Percentiles rank a stretch among this genome's conserved stretches.
These are phyloP conservation scores for Rhinogobio ventralis DNA, from an alignment of 2,797 vertebrate species.

Conservation along the genomic window DNA sequence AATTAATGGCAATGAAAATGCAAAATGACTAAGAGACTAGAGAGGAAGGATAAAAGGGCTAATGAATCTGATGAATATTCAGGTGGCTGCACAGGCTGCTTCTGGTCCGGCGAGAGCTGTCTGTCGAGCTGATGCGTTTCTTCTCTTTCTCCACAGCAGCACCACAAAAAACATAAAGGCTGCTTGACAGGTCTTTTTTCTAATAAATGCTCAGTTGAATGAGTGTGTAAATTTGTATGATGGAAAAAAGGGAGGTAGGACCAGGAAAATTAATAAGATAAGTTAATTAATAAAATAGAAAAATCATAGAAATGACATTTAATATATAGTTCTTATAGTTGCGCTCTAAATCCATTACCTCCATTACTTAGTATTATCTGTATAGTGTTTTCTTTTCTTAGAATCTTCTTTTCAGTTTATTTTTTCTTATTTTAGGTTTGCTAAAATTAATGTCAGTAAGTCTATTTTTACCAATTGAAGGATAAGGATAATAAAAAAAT, in stretches of 20 bases:
- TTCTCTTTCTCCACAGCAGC: slow-evolving; percentile 45
- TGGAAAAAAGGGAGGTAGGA: not conserved
- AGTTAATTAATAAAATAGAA: not conserved
- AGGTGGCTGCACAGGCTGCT: slow-evolving; percentile 65
- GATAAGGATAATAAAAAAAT: too few species aligned
- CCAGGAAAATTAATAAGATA: not conserved
- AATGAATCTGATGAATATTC: slow-evolving; percentile 76
- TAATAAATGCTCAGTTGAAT: slow-evolving; percentile 11
- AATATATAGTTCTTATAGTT: not conserved
- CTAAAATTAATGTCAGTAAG: not conserved
- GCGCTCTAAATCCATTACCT: not conserved
- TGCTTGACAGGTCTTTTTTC: slow-evolving; percentile 18
- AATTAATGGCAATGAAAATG: slow-evolving; percentile 77
- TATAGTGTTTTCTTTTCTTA: not conserved
- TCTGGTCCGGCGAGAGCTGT: slow-evolving; percentile 68
- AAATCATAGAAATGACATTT: not conserved
- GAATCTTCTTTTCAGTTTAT: not conserved
- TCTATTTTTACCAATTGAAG: not conserved
- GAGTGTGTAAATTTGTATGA: not conserved
- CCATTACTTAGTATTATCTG: not conserved
- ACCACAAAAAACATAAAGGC: slow-evolving; percentile 50
- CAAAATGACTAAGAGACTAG: slow-evolving; percentile 61
- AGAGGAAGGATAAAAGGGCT: slow-evolving; percentile 58
- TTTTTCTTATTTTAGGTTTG: not conserved
- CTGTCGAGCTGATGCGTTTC: slow-evolving; percentile 67